These are phyloP conservation scores for Indicator indicator DNA, from an alignment of 2,113 vertebrate species.

Conservation along the genomic window DNA sequence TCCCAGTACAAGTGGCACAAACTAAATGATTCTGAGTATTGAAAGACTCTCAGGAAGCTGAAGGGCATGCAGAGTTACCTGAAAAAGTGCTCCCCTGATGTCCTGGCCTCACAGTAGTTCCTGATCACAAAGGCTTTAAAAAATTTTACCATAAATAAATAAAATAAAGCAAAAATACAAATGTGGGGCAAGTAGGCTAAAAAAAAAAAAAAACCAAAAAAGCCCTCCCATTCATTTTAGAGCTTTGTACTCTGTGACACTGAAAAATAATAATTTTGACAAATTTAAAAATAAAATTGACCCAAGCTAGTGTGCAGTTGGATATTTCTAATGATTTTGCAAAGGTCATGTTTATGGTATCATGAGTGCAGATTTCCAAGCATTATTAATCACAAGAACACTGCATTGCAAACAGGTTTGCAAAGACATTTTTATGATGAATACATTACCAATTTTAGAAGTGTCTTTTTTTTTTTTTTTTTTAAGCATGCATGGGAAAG, in stretches of 20 bases:
- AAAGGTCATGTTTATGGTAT: slow-evolving; percentile 79
- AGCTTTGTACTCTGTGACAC: slow-evolving; percentile 70
- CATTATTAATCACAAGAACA: slow-evolving; percentile 73
- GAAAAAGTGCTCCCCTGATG: background rate
- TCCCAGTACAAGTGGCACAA: background rate
- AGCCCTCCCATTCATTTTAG: slow-evolving; percentile 56
- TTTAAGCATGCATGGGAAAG: slow-evolving; percentile 43
- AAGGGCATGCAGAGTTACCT: background rate
- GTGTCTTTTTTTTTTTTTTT: slow-evolving; percentile 58
- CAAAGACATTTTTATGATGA: slow-evolving; percentile 53
- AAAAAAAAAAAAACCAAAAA: background rate
- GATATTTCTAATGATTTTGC: slow-evolving; percentile 71
- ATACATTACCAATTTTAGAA: slow-evolving; percentile 48
- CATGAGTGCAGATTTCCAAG: slow-evolving; percentile 74
- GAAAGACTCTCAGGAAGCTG: background rate
- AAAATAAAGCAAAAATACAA: background rate
- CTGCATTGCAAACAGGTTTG: slow-evolving; percentile 63
- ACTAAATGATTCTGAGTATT: background rate
- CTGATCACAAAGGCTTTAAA: background rate
- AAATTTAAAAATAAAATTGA: no score
- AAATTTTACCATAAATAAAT: background rate
- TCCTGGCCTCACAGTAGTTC: background rate
- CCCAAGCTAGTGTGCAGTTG: slow-evolving; percentile 3
- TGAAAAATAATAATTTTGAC: slow-evolving; percentile 21
- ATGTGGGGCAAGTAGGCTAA: slow-evolving; percentile 34